Conservation (phyloP, 1,140 invertebrate species). For the Triops longicaudatus region DNA sequence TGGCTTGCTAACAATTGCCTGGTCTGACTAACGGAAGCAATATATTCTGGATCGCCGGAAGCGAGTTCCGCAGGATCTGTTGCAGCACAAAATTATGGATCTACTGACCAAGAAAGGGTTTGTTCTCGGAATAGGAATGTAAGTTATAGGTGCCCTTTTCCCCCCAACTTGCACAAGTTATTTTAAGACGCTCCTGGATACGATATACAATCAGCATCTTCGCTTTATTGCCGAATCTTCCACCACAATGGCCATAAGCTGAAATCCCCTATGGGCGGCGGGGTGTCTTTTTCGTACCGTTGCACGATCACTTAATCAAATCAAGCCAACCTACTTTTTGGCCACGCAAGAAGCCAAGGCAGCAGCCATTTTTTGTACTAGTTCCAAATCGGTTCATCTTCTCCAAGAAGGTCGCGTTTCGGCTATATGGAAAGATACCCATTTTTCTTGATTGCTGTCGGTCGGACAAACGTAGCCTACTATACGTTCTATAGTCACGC, state of each 20-base stretch:
- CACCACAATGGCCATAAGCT: slow-evolving; percentile 11
- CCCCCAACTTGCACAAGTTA: not conserved
- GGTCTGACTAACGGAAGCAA: slow-evolving; percentile 1
- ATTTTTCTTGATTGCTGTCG: slow-evolving; percentile 12
- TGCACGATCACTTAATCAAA: slow-evolving; percentile 15
- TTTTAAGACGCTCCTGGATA: not conserved
- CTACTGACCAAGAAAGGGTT: not conserved
- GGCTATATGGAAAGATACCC: not conserved
- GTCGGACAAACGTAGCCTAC: not conserved
- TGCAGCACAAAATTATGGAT: not conserved
- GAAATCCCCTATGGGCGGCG: not conserved
- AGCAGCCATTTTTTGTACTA: not conserved
- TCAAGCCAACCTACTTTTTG: not conserved
- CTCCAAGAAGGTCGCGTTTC: not conserved
- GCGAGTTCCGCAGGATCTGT: not conserved
- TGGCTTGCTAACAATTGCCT: not conserved
- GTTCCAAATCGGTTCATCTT: not conserved
- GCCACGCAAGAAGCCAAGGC: not conserved
- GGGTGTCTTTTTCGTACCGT: not conserved
- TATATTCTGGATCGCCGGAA: slow-evolving; percentile 11
- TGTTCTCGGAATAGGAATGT: not conserved
- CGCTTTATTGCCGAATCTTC: not conserved
- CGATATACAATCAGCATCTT: not conserved
- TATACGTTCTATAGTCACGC: not conserved
- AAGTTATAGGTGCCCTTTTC: not conserved